phyloP scores from a whole-genome alignment of 2,113 vertebrate species.

The Petrocephalus microphthalmus region DNA sequence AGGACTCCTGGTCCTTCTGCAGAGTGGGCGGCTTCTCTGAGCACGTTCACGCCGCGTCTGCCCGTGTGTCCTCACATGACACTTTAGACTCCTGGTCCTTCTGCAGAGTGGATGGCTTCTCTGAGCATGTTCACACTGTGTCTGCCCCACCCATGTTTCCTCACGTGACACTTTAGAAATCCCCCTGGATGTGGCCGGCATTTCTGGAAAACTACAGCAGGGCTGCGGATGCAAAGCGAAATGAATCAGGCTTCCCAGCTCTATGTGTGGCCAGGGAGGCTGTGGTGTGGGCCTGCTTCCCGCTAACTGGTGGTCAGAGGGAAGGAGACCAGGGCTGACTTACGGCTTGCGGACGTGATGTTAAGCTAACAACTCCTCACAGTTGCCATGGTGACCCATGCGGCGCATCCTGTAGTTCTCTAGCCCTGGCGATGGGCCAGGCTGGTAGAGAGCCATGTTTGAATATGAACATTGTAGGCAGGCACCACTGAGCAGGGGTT shows the following conservation, averaged over 20 bases:
- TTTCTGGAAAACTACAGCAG: neutral
- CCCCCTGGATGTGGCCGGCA: neutral
- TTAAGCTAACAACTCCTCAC: constrained; percentile 32
- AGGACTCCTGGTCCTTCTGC: neutral
- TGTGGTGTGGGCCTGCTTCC: neutral
- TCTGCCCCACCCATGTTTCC: neutral
- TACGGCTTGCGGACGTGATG: constrained; percentile 55
- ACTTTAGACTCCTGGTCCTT: neutral
- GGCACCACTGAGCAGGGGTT: neutral
- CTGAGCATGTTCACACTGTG: neutral
- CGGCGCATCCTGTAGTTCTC: neutral
- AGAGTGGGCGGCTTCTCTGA: neutral
- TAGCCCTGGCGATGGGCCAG: constrained; percentile 40
- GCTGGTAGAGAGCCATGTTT: constrained; percentile 56
- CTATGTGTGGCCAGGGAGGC: neutral
- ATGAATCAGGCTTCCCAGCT: neutral
- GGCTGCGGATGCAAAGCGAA: neutral
- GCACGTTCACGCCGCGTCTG: neutral
- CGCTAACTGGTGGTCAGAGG: neutral
- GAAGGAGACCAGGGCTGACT: neutral
- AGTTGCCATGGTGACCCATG: neutral
- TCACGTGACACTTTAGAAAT: neutral
- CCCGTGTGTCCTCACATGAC: neutral
- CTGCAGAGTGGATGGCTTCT: neutral
- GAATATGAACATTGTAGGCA: constrained; percentile 64